Evolutionary conservation across 2,888 invertebrate species (phyloP), one percentile per base, ranked within the genome.

Genomic region (Eupithecia insigniata): DNA sequence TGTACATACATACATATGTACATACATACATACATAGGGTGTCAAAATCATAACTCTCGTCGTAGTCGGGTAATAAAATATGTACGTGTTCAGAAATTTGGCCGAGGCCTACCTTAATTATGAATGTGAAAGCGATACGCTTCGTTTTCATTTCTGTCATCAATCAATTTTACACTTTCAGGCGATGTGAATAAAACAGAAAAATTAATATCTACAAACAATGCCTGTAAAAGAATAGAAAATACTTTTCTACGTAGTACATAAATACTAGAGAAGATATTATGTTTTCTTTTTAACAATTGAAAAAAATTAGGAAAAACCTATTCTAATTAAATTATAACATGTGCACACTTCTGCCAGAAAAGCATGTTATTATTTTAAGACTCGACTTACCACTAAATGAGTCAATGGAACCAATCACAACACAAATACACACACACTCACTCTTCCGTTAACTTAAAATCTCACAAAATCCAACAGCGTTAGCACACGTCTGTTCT

Each of bases 391-490:
- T 67, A 74, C 74, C 74, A 66, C 12, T 60, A 30, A 39, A 28
- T 32, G 8, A 12, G 60, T 28, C 36, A 28, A 34, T 32, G 12
- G 30, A 68, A 71, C 28, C 28, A 69, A 71, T 26, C 66, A 74
- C 74, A 71, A 69, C 71, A 67, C 69, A 0, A 62, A 64, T 34
- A 62, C 69, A 71, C 74, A 66, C 60, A 66, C 60, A 36, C 69
- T 6, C 74, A 74, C 71, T 67, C 30, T 66, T 43, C 61, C 69
- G 69, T 67, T 26, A 71, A 71, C 69, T 72, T 67, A 30, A n/a
- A 55, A 64, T 22, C 66, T 51, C 69, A 71, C 67, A 51, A 58
- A 34, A 69, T 61, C 65, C 55, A 22, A 51, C 10, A 1, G 16
- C 0, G 26, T 34, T 7, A 64, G 30, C 14, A 67, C 71, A 34